Percentiles rank a stretch among this genome's conserved stretches.
Evolutionary conservation across 2,888 invertebrate genomes (phyloP).

Genomic region (Gryllus longicercus): DNA sequence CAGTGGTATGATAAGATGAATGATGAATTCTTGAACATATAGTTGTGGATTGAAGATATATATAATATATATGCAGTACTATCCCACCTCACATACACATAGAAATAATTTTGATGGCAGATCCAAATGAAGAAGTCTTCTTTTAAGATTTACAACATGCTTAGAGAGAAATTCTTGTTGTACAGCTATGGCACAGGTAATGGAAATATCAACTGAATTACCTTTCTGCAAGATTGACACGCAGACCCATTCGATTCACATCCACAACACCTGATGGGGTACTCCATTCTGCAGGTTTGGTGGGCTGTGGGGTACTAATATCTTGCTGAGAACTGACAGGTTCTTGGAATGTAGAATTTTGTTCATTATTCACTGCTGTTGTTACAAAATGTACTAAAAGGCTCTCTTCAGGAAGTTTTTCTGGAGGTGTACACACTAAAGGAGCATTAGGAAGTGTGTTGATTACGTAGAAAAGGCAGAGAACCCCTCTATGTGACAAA

Average conservation of each 20-base stretch:
- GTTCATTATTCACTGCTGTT: background rate
- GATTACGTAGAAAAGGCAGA: slow-evolving; percentile 73
- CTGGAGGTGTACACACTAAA: slow-evolving; percentile 61
- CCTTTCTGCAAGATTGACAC: background rate
- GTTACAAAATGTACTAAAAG: slow-evolving; percentile 26
- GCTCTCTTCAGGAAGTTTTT: slow-evolving; percentile 48
- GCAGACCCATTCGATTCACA: background rate
- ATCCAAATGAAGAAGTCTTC: no score
- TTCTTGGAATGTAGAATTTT: background rate
- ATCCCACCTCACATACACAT: no score
- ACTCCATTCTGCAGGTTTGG: background rate
- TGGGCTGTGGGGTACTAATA: background rate
- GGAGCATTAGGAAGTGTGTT: slow-evolving; percentile 61
- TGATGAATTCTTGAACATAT: no score
- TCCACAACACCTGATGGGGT: background rate
- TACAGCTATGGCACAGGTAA: no score
- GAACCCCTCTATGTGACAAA: slow-evolving; percentile 70
- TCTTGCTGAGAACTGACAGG: background rate
- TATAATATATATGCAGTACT: no score
- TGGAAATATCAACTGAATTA: background rate
- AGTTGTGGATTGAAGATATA: no score
- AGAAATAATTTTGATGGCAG: no score
- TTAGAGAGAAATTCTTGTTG: no score
- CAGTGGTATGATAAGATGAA: no score
- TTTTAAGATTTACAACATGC: no score